Evolutionary conservation across 2,113 vertebrate genomes (phyloP).

Genomic region (Anhinga anhinga): DNA sequence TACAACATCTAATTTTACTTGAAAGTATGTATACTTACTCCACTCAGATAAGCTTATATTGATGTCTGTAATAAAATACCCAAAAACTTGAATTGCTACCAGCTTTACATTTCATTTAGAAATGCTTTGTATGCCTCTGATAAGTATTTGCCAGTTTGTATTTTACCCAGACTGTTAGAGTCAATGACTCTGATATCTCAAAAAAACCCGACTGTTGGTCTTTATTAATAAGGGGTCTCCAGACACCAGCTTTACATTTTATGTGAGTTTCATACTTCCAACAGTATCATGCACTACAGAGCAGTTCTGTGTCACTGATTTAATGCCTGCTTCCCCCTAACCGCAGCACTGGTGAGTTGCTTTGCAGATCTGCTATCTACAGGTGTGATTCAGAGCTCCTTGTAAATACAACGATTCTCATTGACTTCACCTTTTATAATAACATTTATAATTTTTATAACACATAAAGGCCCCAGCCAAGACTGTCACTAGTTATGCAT

Average conservation of each 20-base stretch:
- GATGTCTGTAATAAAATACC: conserved; percentile 31
- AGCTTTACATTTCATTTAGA: conserved; percentile 38
- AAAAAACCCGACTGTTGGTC: background rate
- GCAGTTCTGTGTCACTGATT: background rate
- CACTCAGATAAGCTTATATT: conserved; percentile 37
- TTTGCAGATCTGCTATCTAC: background rate
- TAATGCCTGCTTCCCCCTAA: background rate
- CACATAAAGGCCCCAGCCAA: background rate
- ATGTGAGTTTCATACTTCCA: background rate
- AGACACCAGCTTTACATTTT: conserved; percentile 10
- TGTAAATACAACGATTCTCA: background rate
- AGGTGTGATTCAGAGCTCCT: background rate
- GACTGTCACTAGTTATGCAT: background rate
- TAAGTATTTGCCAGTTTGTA: conserved; percentile 26
- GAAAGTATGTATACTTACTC: conserved; percentile 2
- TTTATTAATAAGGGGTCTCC: background rate
- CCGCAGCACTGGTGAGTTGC: background rate
- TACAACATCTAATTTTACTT: background rate
- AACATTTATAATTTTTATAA: background rate
- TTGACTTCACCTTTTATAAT: background rate
- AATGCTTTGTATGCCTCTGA: conserved; percentile 1
- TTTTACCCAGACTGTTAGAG: conserved; percentile 14
- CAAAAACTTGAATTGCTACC: background rate
- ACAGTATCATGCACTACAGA: background rate
- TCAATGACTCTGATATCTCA: background rate